A percentile compares a stretch with the other conserved stretches of the same genome.
phyloP scores from a whole-genome alignment of 2,113 vertebrate genomes.

The Cebidichthys violaceus region DNA sequence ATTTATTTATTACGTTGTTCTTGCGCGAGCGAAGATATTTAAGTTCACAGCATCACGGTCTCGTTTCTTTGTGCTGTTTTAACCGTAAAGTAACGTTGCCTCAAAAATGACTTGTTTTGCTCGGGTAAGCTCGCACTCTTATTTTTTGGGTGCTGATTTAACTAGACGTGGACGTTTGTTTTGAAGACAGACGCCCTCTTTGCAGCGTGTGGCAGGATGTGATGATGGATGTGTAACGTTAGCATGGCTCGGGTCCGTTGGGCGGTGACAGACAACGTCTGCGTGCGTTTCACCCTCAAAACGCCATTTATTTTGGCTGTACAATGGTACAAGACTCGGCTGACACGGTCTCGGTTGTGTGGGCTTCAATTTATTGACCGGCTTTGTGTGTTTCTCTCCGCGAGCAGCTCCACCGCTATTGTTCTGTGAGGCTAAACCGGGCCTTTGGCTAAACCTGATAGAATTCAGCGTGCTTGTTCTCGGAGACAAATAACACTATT shows the following conservation, averaged over 20 bases:
- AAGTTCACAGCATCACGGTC: neutral
- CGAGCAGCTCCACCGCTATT: slow-evolving; percentile 36
- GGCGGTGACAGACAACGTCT: slow-evolving; percentile 18
- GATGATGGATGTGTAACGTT: slow-evolving; percentile 51
- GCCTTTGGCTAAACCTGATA: slow-evolving; percentile 39
- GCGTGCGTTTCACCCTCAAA: neutral
- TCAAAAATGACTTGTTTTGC: accelerated
- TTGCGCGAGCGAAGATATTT: slow-evolving; percentile 6
- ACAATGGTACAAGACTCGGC: neutral
- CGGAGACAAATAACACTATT: slow-evolving; percentile 36
- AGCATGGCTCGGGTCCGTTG: slow-evolving; percentile 31
- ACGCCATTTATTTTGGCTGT: neutral
- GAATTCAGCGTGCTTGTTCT: slow-evolving; percentile 25
- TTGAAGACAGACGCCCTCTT: slow-evolving; percentile 23
- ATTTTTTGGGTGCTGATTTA: neutral
- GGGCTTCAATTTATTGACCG: slow-evolving; percentile 4
- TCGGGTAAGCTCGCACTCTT: accelerated
- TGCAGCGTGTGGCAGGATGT: slow-evolving; percentile 15
- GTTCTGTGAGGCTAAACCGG: slow-evolving; percentile 53
- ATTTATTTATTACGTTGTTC: neutral
- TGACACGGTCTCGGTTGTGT: neutral
- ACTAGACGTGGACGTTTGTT: neutral
- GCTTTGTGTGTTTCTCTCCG: neutral
- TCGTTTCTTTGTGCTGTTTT: neutral
- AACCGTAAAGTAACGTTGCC: neutral